Percentiles rank a stretch among this genome's conserved stretches.
Evolutionary conservation across 2,797 vertebrate genomes (phyloP).

Genomic region (Falco cherrug): DNA sequence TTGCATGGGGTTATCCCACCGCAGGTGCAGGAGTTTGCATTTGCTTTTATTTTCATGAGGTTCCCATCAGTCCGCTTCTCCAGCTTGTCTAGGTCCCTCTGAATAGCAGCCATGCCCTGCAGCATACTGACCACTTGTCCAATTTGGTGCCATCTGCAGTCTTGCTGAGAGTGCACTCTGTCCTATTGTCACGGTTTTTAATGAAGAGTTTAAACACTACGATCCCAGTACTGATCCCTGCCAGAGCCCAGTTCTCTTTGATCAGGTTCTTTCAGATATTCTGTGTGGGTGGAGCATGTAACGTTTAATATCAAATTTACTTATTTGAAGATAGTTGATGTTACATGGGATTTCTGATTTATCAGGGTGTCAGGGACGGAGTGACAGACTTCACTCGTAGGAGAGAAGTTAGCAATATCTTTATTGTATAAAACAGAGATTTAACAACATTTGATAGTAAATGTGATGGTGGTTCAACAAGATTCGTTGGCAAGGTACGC

Average conservation of each 20-base stretch:
- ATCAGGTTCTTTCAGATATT: neutral
- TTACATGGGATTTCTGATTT: neutral
- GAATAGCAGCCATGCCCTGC: neutral
- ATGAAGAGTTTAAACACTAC: neutral
- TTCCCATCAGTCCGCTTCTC: neutral
- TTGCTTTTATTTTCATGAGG: neutral
- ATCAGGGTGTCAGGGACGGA: too few relatives aligned
- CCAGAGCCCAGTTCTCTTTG: neutral
- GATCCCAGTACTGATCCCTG: neutral
- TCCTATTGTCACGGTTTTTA: neutral
- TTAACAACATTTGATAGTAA: too few relatives aligned
- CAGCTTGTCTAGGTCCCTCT: neutral
- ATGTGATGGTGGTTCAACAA: too few relatives aligned
- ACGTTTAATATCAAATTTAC: neutral
- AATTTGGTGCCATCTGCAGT: neutral
- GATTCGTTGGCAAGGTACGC: too few relatives aligned
- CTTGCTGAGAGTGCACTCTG: neutral
- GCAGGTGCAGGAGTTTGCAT: neutral
- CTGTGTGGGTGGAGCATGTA: neutral
- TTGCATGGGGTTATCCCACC: neutral
- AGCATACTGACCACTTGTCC: neutral
- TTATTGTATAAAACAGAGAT: too few relatives aligned
- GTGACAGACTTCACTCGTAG: too few relatives aligned
- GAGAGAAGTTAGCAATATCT: too few relatives aligned
- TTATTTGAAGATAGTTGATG: neutral